These are phyloP conservation scores for Molothrus aeneus DNA, from an alignment of 2,797 vertebrate species.

Conservation along the genomic window DNA sequence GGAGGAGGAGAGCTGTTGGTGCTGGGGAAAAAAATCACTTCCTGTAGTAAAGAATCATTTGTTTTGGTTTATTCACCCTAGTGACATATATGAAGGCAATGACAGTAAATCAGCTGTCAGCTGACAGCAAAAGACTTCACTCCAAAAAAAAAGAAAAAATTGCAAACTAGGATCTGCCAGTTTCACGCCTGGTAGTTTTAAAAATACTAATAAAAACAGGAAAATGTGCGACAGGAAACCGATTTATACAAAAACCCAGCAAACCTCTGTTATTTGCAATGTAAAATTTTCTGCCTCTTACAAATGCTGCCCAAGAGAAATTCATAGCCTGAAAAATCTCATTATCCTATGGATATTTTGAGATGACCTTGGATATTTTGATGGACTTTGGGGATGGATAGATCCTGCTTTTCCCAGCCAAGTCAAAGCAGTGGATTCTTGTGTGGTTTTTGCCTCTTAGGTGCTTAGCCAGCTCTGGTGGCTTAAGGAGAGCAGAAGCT, in stretches of 20 bases:
- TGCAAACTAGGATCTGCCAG: background rate
- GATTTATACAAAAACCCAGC: background rate
- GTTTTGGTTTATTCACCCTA: conserved; percentile 5
- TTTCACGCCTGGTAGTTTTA: background rate
- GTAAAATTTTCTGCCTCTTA: background rate
- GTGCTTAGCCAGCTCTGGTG: background rate
- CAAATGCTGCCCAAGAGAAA: background rate
- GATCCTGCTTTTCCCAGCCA: background rate
- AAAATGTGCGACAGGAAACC: background rate
- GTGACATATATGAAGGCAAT: conserved; percentile 9
- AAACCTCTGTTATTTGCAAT: background rate
- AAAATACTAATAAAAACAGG: conserved; percentile 27
- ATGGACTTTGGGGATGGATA: background rate
- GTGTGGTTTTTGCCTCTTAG: background rate
- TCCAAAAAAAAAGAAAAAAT: background rate
- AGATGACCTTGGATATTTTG: background rate
- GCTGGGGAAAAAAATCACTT: conserved; percentile 14
- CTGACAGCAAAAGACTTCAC: background rate
- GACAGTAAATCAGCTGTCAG: conserved; percentile 36
- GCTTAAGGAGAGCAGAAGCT: background rate
- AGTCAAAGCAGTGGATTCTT: background rate
- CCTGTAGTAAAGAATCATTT: conserved; percentile 9
- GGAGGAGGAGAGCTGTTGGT: background rate
- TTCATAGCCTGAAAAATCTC: background rate
- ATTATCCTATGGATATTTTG: background rate